These are phyloP conservation scores for Hydraecia micacea DNA, from an alignment of 2,888 invertebrate genomes.

Conservation along the genomic window DNA sequence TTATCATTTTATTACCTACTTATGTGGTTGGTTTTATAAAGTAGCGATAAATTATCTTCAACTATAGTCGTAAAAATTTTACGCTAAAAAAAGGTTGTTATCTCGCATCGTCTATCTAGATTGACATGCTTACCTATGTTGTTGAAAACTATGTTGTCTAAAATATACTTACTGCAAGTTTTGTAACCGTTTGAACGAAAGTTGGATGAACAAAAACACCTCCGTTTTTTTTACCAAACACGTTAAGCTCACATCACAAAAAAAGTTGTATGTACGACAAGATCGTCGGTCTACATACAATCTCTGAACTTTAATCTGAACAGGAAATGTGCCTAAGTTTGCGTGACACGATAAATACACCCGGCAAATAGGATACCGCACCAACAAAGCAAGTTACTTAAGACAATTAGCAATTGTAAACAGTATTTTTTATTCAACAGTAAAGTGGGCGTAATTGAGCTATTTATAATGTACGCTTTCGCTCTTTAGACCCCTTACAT, in stretches of 20 bases:
- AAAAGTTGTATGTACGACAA: slow-evolving; percentile 15
- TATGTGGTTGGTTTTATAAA: not conserved
- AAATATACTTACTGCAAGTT: not conserved
- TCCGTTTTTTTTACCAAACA: slow-evolving; percentile 8
- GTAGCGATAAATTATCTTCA: not conserved
- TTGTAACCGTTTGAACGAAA: not conserved
- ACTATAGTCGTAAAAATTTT: not conserved
- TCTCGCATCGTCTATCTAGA: not conserved
- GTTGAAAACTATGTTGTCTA: not conserved
- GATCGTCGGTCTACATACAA: slow-evolving; percentile 1
- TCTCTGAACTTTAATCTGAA: slow-evolving; percentile 30
- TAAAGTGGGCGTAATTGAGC: slow-evolving; percentile 29
- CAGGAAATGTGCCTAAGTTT: slow-evolving; percentile 36
- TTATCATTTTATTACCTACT: not conserved
- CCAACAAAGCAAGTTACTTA: slow-evolving; percentile 15
- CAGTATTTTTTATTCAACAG: slow-evolving; percentile 27
- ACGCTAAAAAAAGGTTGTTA: not conserved
- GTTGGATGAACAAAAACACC: not conserved
- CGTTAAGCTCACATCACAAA: slow-evolving; percentile 6
- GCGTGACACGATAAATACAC: slow-evolving; percentile 25
- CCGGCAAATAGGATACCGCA: slow-evolving; percentile 12
- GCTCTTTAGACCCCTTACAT: slow-evolving; percentile 31
- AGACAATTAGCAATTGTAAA: slow-evolving; percentile 33
- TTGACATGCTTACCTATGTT: not conserved
- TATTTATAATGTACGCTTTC: slow-evolving; percentile 52